phyloP scores from a whole-genome alignment of 2,888 invertebrate species.

The Artemia sinica region DNA sequence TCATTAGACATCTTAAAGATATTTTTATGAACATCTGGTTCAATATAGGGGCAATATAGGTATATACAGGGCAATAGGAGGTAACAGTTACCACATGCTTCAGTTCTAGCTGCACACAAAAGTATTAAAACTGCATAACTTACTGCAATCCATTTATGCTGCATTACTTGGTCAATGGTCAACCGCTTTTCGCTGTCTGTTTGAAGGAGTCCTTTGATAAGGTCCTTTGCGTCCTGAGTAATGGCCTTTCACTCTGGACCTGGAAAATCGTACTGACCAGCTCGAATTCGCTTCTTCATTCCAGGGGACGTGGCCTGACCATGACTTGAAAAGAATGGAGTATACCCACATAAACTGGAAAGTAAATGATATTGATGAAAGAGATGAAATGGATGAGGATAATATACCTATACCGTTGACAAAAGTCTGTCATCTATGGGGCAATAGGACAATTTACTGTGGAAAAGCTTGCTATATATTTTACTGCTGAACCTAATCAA shows the following conservation, averaged over 20 bases:
- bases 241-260: conserved; percentile 89
- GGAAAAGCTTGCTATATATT: neutral
- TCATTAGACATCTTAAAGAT: too few relatives aligned
- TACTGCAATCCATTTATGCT: conserved; percentile 61
- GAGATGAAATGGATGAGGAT: neutral
- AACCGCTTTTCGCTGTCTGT: conserved; percentile 80
- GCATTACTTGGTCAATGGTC: conserved; percentile 74
- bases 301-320: conserved; percentile 95
- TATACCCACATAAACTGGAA: conserved; percentile 71
- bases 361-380: conserved; percentile 3
- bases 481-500: neutral
- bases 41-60: too few relatives aligned
- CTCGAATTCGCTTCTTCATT: conserved; percentile 88
- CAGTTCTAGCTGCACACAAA: too few relatives aligned
- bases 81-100: too few relatives aligned
- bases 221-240: conserved; percentile 80
- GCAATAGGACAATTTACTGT: neutral
- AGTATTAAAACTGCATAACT: neutral
- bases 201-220: conserved; percentile 81
- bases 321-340: conserved; percentile 95
- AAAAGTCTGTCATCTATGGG: neutral
- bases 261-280: conserved; percentile 94
- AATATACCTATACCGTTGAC: neutral
- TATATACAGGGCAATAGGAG: too few relatives aligned
- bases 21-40: too few relatives aligned